phyloP scores from a whole-genome alignment of 2,113 vertebrate species.

The Solea solea region DNA sequence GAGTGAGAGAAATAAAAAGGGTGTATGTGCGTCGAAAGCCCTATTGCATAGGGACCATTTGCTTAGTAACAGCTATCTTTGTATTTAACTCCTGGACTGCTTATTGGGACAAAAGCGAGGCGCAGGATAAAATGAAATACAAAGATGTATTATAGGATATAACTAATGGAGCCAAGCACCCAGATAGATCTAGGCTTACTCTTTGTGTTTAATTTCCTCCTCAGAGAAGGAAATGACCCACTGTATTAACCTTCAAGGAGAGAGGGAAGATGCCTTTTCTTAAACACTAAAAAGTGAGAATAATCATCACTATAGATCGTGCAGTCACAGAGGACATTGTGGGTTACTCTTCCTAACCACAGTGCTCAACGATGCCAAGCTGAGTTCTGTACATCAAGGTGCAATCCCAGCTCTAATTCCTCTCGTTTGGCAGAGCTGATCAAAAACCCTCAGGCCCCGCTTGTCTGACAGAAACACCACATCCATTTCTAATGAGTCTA shows the following conservation, averaged over 20 bases:
- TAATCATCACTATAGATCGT: conserved; percentile 51
- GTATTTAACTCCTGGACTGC: conserved; percentile 76
- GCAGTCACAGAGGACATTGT: conserved; percentile 40
- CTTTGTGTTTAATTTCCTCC: conserved; percentile 72
- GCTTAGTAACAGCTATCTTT: conserved; percentile 77
- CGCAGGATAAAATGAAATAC: conserved; percentile 75
- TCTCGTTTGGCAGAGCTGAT: conserved; percentile 49
- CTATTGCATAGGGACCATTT: conserved; percentile 70
- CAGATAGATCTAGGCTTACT: conserved; percentile 71
- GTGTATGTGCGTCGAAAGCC: conserved; percentile 24
- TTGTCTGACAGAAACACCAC: conserved; percentile 47
- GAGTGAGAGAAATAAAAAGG: conserved; percentile 45
- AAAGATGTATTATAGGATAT: conserved; percentile 76
- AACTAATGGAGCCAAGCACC: conserved; percentile 72
- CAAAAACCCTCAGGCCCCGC: conserved; percentile 49
- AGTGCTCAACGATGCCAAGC: conserved; percentile 4
- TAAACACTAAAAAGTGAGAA: conserved; percentile 59
- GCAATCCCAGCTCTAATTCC: conserved; percentile 15
- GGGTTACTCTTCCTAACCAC: conserved; percentile 24
- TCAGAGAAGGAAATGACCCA: conserved; percentile 73
- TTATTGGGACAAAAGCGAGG: conserved; percentile 70
- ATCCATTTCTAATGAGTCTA: conserved; percentile 70
- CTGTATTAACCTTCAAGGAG: conserved; percentile 70
- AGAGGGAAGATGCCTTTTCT: conserved; percentile 56
- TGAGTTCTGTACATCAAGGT: conserved; percentile 38